Percentiles rank a stretch among this genome's conserved stretches.
Evolutionary conservation across 2,113 vertebrate species (phyloP).

Genomic region (Onychostruthus taczanowskii): DNA sequence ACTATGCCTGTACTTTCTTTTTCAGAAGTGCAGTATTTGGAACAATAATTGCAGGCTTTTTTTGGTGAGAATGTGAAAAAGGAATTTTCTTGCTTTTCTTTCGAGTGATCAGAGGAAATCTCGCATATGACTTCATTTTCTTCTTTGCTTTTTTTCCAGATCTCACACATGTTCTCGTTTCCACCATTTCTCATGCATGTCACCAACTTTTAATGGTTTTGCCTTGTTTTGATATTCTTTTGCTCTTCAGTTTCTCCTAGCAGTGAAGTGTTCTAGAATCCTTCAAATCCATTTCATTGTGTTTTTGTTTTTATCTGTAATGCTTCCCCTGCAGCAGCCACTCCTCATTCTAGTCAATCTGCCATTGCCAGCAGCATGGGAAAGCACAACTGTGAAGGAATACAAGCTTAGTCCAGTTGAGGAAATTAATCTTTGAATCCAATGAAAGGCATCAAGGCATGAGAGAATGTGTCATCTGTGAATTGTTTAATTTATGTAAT

Average conservation of each 20-base stretch:
- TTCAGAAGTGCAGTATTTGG: not conserved
- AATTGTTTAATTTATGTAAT: slow-evolving; percentile 56
- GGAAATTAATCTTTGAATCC: slow-evolving; percentile 62
- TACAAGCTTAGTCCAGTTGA: slow-evolving; percentile 61
- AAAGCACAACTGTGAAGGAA: slow-evolving; percentile 47
- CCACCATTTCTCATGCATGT: not conserved
- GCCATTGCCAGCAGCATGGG: slow-evolving; percentile 57
- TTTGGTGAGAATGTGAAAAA: not conserved
- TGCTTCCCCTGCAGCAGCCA: slow-evolving; percentile 61
- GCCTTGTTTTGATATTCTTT: not conserved
- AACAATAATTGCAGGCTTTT: not conserved
- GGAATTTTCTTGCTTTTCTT: not conserved
- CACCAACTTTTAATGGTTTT: not conserved
- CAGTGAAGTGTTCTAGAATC: slow-evolving; percentile 5
- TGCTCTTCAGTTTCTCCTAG: not conserved
- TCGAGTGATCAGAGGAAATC: not conserved
- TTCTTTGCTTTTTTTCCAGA: not conserved
- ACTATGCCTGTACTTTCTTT: not conserved
- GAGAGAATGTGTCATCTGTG: slow-evolving; percentile 58
- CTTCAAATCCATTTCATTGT: slow-evolving; percentile 26
- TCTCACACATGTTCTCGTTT: not conserved
- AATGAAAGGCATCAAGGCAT: slow-evolving; percentile 50
- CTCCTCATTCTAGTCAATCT: slow-evolving; percentile 55
- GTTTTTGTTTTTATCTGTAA: slow-evolving; percentile 58
- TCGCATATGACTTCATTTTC: not conserved